Evolutionary conservation across 1,140 invertebrate species (phyloP).

Genomic region (Tachypleus tridentatus): DNA sequence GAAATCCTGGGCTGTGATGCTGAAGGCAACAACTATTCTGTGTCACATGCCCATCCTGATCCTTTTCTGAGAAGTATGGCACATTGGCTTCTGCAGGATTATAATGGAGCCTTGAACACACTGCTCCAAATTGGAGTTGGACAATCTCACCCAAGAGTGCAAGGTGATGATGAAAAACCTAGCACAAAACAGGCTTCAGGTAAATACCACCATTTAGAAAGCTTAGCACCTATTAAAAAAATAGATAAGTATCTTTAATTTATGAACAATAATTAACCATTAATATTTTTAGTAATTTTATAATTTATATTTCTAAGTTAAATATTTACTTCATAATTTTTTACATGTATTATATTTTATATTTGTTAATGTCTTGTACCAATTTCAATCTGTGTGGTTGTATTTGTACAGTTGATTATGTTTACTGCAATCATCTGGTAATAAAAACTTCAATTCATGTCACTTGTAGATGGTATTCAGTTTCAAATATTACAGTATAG

Average conservation of each 20-base stretch:
- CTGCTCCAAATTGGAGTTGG: conserved; percentile 74
- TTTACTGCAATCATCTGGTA: too few relatives aligned
- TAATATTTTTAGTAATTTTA: too few relatives aligned
- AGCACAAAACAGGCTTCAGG: conserved; percentile 10
- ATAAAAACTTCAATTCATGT: too few relatives aligned
- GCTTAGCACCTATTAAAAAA: too few relatives aligned
- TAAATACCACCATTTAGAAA: not conserved
- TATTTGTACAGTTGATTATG: too few relatives aligned
- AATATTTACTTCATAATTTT: conserved; percentile 1
- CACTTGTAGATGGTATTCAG: too few relatives aligned
- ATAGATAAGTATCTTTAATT: too few relatives aligned
- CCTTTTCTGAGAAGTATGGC: conserved; percentile 97
- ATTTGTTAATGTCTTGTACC: not conserved
- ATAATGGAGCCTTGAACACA: conserved; percentile 76
- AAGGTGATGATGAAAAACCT: conserved; percentile 43
- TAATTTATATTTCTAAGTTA: too few relatives aligned
- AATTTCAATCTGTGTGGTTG: too few relatives aligned
- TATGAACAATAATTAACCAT: too few relatives aligned
- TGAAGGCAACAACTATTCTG: conserved; percentile 45
- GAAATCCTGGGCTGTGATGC: conserved; percentile 44
- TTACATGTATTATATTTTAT: conserved; percentile 12
- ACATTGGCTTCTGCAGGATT: conserved; percentile 89
- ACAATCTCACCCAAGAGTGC: conserved; percentile 55
- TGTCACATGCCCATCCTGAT: conserved; percentile 69
- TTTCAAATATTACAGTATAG: too few relatives aligned